Base-by-base conservation (phyloP, 1,140 invertebrate species). In the Zaprionus vittiger region DNA sequence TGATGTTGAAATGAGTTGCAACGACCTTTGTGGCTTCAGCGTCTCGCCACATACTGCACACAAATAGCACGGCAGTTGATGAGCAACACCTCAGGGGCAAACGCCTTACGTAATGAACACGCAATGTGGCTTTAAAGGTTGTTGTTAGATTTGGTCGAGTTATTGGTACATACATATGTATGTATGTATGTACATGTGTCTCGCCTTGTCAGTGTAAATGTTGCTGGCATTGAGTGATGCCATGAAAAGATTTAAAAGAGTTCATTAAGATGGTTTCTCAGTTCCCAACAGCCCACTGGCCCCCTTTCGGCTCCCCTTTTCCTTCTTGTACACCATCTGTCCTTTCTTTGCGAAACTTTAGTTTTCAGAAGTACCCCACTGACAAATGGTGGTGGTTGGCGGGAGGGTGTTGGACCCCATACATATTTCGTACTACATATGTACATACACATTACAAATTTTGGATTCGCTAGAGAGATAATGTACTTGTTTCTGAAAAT, bases 181-280 rank as follows among this genome's bases (percentile, higher is more conserved):
- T 56, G 37, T 5, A 26, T 56, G 12, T 9, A 15, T 28, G 55
- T 49, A 41, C 4, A 17, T 60, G 9, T 60, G 71, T 69, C 71
- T 74, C 54, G 71, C 65, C 41, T 64, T 87, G 77, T 89, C 80
- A 83, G 83, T 89, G 83, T 89, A 81, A 87, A 87, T 89, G 84
- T 87, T 79, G 80, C 66, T 87, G 80, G 80, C 80, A 87, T 89
- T 87, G 80, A 87, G 83, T 78, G 83, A 87, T 87, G 84, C 54
- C 83, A 78, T 67, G 87, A 7, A 28, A 28, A 28, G 83, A 87
- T 87, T 87, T 83, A 77, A 89, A 87, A 83, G 80, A 89, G 84
- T 87, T 87, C 83, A 87, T 87, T 87, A 87, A 87, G 83, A 73
- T 87, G 66, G 83, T 87, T 86, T 66, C 44, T 72, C 69, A 61